A percentile compares a stretch with the other conserved stretches of the same genome.
These are phyloP conservation scores for Ceryle rudis DNA, from an alignment of 2,797 vertebrate species.

Conservation along the genomic window DNA sequence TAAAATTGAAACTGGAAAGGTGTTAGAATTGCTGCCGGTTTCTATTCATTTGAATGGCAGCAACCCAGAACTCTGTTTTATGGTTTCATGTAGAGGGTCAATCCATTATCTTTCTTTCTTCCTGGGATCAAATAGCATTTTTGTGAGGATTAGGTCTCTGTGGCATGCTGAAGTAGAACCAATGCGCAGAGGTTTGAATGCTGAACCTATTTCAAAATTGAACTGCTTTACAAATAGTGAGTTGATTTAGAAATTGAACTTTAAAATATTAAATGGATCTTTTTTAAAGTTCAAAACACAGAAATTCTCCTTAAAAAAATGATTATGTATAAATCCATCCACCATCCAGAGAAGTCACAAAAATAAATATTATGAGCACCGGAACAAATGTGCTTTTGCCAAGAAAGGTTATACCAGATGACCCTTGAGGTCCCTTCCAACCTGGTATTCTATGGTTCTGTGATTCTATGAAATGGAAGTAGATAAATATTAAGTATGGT, in stretches of 20 bases:
- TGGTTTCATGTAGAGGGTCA: conserved; percentile 70
- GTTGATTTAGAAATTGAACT: conserved; percentile 68
- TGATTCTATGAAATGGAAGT: background rate
- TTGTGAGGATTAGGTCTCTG: conserved; percentile 67
- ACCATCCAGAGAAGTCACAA: background rate
- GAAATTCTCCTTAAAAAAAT: conserved; percentile 39
- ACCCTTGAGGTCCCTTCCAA: background rate
- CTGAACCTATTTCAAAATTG: conserved; percentile 71
- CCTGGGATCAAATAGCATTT: conserved; percentile 78
- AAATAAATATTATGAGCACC: background rate
- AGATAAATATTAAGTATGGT: background rate
- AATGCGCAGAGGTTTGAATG: conserved; percentile 52
- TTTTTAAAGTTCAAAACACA: conserved; percentile 65
- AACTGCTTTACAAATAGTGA: conserved; percentile 56
- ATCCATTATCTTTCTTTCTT: conserved; percentile 74
- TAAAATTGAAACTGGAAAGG: conserved; percentile 78
- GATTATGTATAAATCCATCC: background rate
- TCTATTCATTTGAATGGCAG: conserved; percentile 80
- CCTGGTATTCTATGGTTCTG: background rate
- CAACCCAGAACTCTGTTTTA: conserved; percentile 67
- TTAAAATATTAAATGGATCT: conserved; percentile 64
- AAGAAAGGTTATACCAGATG: background rate
- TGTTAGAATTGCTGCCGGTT: conserved; percentile 77
- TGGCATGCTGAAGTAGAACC: conserved; percentile 52
- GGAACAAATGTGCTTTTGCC: background rate